Base-by-base conservation (phyloP, 2,888 invertebrate species). In the Eurytoma adleriae region DNA sequence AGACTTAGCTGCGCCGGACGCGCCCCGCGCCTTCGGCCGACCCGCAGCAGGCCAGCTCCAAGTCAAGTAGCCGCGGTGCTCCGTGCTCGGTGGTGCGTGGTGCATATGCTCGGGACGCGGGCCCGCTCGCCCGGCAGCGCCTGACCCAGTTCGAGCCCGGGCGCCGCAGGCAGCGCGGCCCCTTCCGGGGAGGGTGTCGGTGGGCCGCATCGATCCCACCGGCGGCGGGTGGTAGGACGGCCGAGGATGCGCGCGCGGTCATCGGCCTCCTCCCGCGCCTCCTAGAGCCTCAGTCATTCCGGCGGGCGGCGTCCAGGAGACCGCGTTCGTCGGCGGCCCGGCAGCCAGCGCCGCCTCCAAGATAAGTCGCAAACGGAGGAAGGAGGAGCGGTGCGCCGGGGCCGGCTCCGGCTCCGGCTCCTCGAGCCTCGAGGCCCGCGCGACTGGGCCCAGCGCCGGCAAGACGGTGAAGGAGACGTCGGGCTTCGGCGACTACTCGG, bases 401-500 rank as follows among this genome's bases (percentile, higher is more conserved):
- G 62, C 40, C 30, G 79, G 80, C 74, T 69, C 74, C 78, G 79
- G 82, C 78, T 78, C 79, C 66, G 79, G 79, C 73, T 78, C 79
- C 66, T 80, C 82, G 82, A 80, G 82, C 79, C 79, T 80, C 67
- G 81, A 82, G 72, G 78, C 78, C 78, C 79, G 79, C n/a, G 52
- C 66, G 59, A 66, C 59, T 1, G 74, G 64, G 59, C 66, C 48
- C 52, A 61, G 74, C 75, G 64, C 48, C n/a, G 64, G 56, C 0
- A 24, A 71, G 69, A 78, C 82, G 82, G 79, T 54, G 56, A 71
- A 76, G 71, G 80, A 81, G 20, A 61, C 72, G 27, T 82, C 82
- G 66, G 88, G 89, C 83, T 90, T 89, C 85, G 90, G 89, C 83
- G 90, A 91, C 82, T 90, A 90, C 83, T 90, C 90, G 85, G 90